Percentiles rank a stretch among this genome's conserved stretches.
Evolutionary conservation across 2,113 vertebrate species (phyloP).

Genomic region (Pelecanus crispus): DNA sequence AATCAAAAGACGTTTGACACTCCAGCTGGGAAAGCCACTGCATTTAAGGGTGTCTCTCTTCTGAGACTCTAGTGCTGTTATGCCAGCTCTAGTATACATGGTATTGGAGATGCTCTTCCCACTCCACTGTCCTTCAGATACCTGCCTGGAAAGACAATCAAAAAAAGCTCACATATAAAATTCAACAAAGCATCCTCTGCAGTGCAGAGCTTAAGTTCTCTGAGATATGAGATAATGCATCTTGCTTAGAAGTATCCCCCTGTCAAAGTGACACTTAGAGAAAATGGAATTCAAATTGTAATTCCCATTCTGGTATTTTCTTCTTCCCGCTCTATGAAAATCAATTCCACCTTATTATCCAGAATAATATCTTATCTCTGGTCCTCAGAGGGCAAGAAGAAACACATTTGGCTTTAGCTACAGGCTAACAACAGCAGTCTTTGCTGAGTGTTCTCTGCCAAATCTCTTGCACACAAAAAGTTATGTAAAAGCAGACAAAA

Average conservation of each 20-base stretch:
- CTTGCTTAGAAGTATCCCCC: neutral
- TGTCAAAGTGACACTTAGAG: neutral
- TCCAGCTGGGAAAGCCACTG: conserved; percentile 31
- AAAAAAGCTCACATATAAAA: neutral
- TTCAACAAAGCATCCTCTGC: neutral
- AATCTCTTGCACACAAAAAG: neutral
- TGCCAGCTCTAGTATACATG: accelerated
- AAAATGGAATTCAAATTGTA: neutral
- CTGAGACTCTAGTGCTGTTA: neutral
- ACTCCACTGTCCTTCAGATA: neutral
- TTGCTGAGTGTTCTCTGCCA: neutral
- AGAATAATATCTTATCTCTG: neutral
- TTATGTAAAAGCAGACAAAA: neutral
- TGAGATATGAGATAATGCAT: neutral
- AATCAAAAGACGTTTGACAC: conserved; percentile 40
- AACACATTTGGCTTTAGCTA: neutral
- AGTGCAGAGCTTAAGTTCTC: neutral
- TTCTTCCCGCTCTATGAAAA: neutral
- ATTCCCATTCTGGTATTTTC: neutral
- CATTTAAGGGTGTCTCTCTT: neutral
- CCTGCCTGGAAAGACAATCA: neutral
- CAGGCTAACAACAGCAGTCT: neutral
- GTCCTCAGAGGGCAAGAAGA: neutral
- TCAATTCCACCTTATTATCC: neutral
- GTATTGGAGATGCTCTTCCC: neutral